Percentiles rank a stretch among this genome's conserved stretches.
phyloP scores from a whole-genome alignment of 2,113 vertebrate species.

The Nothoprocta perdicaria region DNA sequence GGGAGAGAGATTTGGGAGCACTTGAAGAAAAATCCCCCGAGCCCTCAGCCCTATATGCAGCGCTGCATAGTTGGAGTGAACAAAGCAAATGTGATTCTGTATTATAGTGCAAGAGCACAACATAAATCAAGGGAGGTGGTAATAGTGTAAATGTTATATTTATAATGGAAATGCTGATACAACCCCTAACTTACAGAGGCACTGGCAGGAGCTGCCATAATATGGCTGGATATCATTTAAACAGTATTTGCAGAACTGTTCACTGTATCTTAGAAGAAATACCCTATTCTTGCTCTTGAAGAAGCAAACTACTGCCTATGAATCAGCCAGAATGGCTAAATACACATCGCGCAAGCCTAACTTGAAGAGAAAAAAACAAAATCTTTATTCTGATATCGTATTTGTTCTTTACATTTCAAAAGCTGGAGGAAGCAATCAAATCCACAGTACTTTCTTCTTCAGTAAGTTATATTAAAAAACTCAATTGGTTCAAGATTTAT shows the following conservation, averaged over 20 bases:
- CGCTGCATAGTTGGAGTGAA: conserved; percentile 3
- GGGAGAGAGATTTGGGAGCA: conserved; percentile 42
- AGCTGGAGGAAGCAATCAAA: conserved; percentile 71
- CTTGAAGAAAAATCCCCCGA: conserved; percentile 40
- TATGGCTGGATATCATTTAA: conserved; percentile 40
- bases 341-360: conserved; percentile 26
- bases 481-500: conserved; percentile 72
- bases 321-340: conserved; percentile 56
- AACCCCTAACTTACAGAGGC: conserved; percentile 39
- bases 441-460: conserved; percentile 52
- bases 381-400: conserved; percentile 27
- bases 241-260: conserved; percentile 49
- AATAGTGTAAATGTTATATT: conserved; percentile 62
- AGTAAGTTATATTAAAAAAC: conserved; percentile 70
- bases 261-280: conserved; percentile 51
- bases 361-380: conserved; percentile 33
- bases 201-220: conserved; percentile 37
- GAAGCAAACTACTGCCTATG: conserved; percentile 46
- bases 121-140: conserved; percentile 62
- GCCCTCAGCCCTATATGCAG: conserved; percentile 12
- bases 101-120: background rate
- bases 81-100: conserved; percentile 52
- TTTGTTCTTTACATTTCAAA: conserved; percentile 73
- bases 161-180: conserved; percentile 66
- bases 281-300: conserved; percentile 48